phyloP scores from a whole-genome alignment of 2,113 vertebrate genomes.

The Petroica traversi region DNA sequence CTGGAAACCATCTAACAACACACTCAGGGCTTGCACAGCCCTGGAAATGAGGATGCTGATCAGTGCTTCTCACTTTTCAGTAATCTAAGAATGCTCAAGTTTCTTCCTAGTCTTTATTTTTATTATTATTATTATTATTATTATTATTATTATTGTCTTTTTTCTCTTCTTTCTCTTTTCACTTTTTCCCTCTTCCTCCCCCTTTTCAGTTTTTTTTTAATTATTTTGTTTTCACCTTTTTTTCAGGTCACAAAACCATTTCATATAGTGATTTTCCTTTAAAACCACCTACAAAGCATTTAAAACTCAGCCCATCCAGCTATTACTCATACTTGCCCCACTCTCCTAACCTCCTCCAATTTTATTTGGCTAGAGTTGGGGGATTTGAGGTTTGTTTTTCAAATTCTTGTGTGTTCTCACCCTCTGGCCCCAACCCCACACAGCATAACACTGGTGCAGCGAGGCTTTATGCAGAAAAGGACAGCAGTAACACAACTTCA shows the following conservation, averaged over 20 bases:
- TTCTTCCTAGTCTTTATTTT: background rate
- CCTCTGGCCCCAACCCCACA: background rate
- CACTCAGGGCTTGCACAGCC: background rate
- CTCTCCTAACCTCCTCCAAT: background rate
- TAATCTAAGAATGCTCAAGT: background rate
- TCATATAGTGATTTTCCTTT: background rate
- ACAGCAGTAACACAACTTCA: background rate
- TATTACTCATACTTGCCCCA: background rate
- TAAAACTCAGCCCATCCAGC: background rate
- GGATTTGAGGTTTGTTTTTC: background rate
- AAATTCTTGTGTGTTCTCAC: background rate
- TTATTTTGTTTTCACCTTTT: background rate
- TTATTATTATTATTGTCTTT: background rate
- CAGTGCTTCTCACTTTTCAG: background rate
- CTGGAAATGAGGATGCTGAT: background rate
- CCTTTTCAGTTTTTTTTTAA: rapidly evolving
- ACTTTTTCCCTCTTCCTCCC: rapidly evolving
- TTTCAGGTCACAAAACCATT: background rate
- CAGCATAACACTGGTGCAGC: rapidly evolving
- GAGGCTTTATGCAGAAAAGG: background rate
- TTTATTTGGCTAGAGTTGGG: background rate
- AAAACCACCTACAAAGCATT: background rate
- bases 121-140: background rate
- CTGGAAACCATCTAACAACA: background rate
- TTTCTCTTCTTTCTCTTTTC: rapidly evolving